These are phyloP conservation scores for Drosophila mayaguana DNA, from an alignment of 2,888 invertebrate species.

Conservation along the genomic window DNA sequence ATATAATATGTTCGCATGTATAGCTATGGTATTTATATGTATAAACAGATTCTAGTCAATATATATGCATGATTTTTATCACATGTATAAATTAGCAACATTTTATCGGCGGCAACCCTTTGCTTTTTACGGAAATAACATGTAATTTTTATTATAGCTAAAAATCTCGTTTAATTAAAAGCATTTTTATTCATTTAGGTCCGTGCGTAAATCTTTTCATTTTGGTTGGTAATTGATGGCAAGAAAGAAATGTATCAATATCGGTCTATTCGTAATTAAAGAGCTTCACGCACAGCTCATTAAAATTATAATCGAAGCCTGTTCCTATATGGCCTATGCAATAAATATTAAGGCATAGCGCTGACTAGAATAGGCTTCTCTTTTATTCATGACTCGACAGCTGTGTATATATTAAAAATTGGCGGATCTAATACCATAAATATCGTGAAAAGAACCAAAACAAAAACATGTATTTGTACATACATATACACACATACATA, in stretches of 20 bases:
- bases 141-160: slow-evolving; percentile 36
- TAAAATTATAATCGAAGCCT: slow-evolving; percentile 68
- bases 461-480: neutral
- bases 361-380: slow-evolving; percentile 45
- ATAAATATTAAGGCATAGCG: slow-evolving; percentile 14
- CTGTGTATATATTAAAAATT: slow-evolving; percentile 61
- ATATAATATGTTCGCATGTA: neutral
- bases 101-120: neutral
- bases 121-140: slow-evolving; percentile 60
- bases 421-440: slow-evolving; percentile 65
- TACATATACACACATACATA: slow-evolving; percentile 21
- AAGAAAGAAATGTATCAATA: slow-evolving; percentile 18
- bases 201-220: slow-evolving; percentile 36
- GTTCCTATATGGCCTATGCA: neutral
- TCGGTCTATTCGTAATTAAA: slow-evolving; percentile 69
- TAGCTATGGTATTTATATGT: too few relatives aligned
- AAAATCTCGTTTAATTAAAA: slow-evolving; percentile 45
- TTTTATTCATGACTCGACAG: slow-evolving; percentile 10
- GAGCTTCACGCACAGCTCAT: slow-evolving; percentile 63
- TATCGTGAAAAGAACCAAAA: slow-evolving; percentile 25
- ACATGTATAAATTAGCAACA: slow-evolving; percentile 40
- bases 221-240: slow-evolving; percentile 30
- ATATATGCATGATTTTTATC: neutral
- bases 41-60: slow-evolving; percentile 53
- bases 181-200: slow-evolving; percentile 6